Evolutionary conservation across 1,140 invertebrate species (phyloP).

Genomic region (Drosophila parabipectinata): DNA sequence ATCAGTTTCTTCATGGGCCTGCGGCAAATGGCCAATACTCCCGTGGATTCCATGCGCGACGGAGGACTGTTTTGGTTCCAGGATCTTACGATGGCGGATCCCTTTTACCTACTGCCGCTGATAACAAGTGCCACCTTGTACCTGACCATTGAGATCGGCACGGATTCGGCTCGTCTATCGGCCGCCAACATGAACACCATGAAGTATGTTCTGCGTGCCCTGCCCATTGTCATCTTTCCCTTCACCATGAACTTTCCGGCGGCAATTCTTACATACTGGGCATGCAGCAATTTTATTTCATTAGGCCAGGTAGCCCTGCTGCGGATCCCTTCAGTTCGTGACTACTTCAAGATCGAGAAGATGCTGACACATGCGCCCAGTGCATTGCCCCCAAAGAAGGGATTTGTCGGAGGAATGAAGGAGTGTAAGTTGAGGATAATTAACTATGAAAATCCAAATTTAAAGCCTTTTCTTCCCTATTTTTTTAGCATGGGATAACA

Average conservation of each 20-base stretch:
- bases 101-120: slow-evolving; percentile 94
- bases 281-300: slow-evolving; percentile 94
- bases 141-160: slow-evolving; percentile 92
- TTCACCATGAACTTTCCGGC: slow-evolving; percentile 95
- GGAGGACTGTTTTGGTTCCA: slow-evolving; percentile 97
- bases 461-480: not conserved
- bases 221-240: slow-evolving; percentile 93
- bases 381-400: slow-evolving; percentile 88
- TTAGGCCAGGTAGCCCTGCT: slow-evolving; percentile 90
- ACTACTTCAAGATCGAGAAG: slow-evolving; percentile 91
- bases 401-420: slow-evolving; percentile 91
- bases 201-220: slow-evolving; percentile 89
- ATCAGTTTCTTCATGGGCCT: slow-evolving; percentile 95
- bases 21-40: slow-evolving; percentile 92
- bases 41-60: slow-evolving; percentile 93
- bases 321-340: slow-evolving; percentile 89
- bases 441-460: not conserved
- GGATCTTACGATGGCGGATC: slow-evolving; percentile 96
- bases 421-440: slow-evolving; percentile 88
- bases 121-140: slow-evolving; percentile 92
- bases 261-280: slow-evolving; percentile 96
- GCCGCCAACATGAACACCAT: slow-evolving; percentile 88
- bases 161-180: slow-evolving; percentile 89
- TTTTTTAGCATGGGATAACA: slow-evolving; percentile 90
- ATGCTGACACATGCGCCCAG: slow-evolving; percentile 86